Evolutionary conservation across 2,113 vertebrate species (phyloP).

Genomic region (Physeter macrocephalus): DNA sequence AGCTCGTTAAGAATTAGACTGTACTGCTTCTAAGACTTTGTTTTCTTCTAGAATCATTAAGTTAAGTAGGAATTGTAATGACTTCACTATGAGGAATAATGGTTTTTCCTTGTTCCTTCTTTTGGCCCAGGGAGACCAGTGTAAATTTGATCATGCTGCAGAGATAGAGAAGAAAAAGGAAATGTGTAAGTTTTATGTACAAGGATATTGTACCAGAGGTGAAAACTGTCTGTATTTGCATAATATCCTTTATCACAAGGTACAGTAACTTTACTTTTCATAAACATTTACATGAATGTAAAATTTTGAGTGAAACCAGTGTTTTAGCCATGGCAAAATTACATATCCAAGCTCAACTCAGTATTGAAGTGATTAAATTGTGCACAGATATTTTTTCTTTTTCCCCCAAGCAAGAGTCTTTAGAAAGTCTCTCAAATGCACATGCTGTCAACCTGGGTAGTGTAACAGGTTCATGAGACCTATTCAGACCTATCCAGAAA

Average conservation of each 20-base stretch:
- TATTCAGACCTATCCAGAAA: neutral
- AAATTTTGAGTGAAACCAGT: neutral
- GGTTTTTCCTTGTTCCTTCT: neutral
- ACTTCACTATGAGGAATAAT: neutral
- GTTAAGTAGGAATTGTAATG: neutral
- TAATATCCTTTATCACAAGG: constrained; percentile 67
- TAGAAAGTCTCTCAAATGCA: neutral
- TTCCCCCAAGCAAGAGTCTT: neutral
- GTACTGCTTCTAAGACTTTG: neutral
- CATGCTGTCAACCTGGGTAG: neutral
- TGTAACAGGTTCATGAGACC: neutral
- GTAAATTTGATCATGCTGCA: constrained; percentile 65
- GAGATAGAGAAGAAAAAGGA: constrained; percentile 70
- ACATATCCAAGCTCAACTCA: neutral
- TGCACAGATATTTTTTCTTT: neutral
- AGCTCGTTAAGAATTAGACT: neutral
- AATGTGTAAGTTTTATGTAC: constrained; percentile 72
- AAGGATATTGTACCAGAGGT: constrained; percentile 69
- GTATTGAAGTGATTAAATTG: neutral
- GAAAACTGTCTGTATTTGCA: constrained; percentile 66
- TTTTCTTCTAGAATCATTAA: constrained; percentile 9
- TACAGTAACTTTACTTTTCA: neutral
- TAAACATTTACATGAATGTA: neutral
- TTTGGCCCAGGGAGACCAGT: constrained; percentile 53
- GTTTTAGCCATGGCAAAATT: neutral